phyloP scores from a whole-genome alignment of 2,888 invertebrate species.

The Nomada ferruginata region DNA sequence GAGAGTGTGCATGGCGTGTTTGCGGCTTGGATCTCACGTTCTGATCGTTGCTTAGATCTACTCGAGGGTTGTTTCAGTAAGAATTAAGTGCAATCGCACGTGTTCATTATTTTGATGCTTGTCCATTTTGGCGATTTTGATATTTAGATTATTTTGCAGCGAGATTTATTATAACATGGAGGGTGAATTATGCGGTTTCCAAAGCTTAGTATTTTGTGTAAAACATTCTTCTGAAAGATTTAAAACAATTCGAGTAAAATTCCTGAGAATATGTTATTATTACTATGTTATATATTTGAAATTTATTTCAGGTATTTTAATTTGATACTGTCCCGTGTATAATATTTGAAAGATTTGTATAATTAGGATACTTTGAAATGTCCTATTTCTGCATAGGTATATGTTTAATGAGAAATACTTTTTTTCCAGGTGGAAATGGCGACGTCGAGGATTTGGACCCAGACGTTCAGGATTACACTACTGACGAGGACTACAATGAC shows the following conservation, averaged over 20 bases:
- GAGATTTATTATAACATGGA: no score
- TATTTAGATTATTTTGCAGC: no score
- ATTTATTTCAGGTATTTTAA: no score
- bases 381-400: neutral
- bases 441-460: conserved; percentile 75
- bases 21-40: conserved; percentile 5
- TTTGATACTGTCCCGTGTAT: no score
- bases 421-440: conserved; percentile 64
- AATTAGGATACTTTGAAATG: neutral
- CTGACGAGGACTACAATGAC: conserved; percentile 79
- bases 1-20: conserved; percentile 23
- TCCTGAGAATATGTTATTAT: no score
- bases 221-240: no score
- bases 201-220: no score
- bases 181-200: no score
- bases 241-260: no score
- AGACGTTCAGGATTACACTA: conserved; percentile 77
- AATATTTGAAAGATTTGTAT: no score
- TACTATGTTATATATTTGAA: no score
- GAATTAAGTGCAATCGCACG: neutral
- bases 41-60: conserved; percentile 2
- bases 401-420: neutral
- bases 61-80: neutral
- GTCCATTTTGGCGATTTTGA: no score
- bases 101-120: neutral